These are phyloP conservation scores for Drosophila tsacasi DNA, from an alignment of 1,140 invertebrate genomes.

Conservation along the genomic window DNA sequence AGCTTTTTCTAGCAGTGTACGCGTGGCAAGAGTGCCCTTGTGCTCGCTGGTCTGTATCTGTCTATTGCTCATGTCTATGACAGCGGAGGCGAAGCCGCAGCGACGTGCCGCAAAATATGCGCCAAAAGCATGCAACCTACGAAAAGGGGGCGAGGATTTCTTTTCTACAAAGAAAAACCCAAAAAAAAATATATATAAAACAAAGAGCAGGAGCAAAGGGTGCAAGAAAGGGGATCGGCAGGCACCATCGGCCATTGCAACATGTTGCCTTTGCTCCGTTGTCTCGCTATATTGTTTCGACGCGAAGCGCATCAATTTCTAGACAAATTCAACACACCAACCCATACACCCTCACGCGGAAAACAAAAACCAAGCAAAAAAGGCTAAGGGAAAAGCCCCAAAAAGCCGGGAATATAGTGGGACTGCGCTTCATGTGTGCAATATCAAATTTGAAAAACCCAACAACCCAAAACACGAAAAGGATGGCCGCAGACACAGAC, in stretches of 20 bases:
- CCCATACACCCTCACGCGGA: not conserved
- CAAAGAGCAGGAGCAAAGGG: not conserved
- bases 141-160: constrained; percentile 3
- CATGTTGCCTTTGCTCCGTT: constrained; percentile 68
- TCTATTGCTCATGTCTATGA: constrained; percentile 63
- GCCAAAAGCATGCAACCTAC: constrained; percentile 67
- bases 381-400: constrained; percentile 4
- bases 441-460: constrained; percentile 67
- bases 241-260: constrained; percentile 54
- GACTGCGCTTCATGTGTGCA: constrained; percentile 62
- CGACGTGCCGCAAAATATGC: constrained; percentile 70
- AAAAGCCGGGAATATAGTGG: constrained; percentile 13
- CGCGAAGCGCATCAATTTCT: constrained; percentile 74
- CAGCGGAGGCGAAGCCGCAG: constrained; percentile 60
- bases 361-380: constrained; percentile 4
- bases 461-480: constrained; percentile 27
- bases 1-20: not conserved
- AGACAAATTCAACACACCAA: constrained; percentile 68
- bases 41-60: constrained; percentile 37
- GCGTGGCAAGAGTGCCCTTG: constrained; percentile 22
- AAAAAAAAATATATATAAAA: not conserved
- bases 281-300: constrained; percentile 68
- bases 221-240: constrained; percentile 3
- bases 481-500: constrained; percentile 18
- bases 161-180: not conserved